Evolutionary conservation across 2,888 invertebrate species (phyloP), one percentile per base, ranked within the genome.

Genomic region (Cremastinae sp.): DNA sequence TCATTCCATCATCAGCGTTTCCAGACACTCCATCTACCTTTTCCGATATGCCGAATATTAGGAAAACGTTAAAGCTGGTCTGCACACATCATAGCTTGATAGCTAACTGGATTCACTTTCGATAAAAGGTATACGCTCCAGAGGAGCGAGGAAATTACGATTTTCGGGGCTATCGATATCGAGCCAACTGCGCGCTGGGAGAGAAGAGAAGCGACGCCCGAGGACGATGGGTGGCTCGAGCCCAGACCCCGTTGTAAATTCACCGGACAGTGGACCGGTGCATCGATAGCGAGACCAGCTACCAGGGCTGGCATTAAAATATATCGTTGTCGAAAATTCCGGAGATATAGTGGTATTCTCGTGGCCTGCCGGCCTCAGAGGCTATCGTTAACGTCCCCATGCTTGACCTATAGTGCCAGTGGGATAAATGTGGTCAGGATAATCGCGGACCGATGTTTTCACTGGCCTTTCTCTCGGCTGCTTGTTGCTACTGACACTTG

Each of bases 241-340:
- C 49, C 28, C 58, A 43, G 39, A 58, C n/a, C 45, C 39, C 66
- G 73, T 68, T 68, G 66, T 68, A 74, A 74, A 74, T 74, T 68
- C 47, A 55, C 45, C 61, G 66, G 61, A 49, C 61, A 28, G 43
- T 56, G 45, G 37, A 16, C 66, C 55, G 55, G 37, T 49, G 45
- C 62, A 49, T 61, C 66, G 73, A 66, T 74, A 74, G 56, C 62
- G 28, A 28, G 28, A 12, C 70, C 18, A 43, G 35, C 39, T 58
- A 49, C 16, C 37, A 14, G 39, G 10, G n/a, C 35, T 59, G 53
- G 51, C 66, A 61, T 68, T 74, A 74, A 73, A 68, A 74, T 74
- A 66, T 74, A 74, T 74, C 58, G 66, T 74, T 68, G 73, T 68
- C 66, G 66, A 68, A 74, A 74, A 61, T 61, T 66, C 61, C 37